Base-by-base conservation (phyloP, 2,113 vertebrate species). In the Catharus bicknelli region DNA sequence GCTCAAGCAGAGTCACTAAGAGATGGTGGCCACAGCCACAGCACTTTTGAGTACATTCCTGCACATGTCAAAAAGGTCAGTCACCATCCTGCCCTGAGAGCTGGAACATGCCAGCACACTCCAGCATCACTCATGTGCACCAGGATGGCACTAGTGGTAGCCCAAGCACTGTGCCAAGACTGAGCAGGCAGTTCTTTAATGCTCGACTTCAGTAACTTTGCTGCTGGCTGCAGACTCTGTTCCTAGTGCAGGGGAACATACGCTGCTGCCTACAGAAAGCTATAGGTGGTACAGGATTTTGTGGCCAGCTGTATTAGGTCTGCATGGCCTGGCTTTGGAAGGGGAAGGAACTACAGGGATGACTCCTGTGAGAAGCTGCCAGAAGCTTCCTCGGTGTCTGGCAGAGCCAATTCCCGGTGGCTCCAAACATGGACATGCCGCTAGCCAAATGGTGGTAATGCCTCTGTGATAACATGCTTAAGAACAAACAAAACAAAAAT, bases 181-280 rank as follows among this genome's bases (percentile, higher is more conserved):
- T 22, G 6, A 45, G 15, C 0, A 0, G 23, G 25, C 55, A 74
- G 11, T 7, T 53, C 68, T 40, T 53, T 26, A 47, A 32, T 23
- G 23, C 9, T 22, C 0, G 0, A 21, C 21, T 36, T 36, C 0
- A 0, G 5, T 3, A 64, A 26, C 17, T 82, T 64, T 61, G 47
- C 16, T 67, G 43, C 27, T 80, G 51, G 22, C 76, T 51, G 61
- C 53, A 59, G n/a, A 40, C 23, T 40, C 5, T 7, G 5, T 20
- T 36, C 47, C 16, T 16, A 18, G 23, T 7, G n/a, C 38, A 74
- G 53, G 26, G 7, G 17, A 43, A 67, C 0, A 0, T 30, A 30
- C 8, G 45, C 32, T 51, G 16, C 26, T 67, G 53, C 62, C 34
- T 51, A 51, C 26, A 76, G 62, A 67, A 58, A 67, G 11, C 13